Evolutionary conservation across 2,888 invertebrate species (phyloP), one percentile per base, ranked within the genome.

Genomic region (Pecten maximus): DNA sequence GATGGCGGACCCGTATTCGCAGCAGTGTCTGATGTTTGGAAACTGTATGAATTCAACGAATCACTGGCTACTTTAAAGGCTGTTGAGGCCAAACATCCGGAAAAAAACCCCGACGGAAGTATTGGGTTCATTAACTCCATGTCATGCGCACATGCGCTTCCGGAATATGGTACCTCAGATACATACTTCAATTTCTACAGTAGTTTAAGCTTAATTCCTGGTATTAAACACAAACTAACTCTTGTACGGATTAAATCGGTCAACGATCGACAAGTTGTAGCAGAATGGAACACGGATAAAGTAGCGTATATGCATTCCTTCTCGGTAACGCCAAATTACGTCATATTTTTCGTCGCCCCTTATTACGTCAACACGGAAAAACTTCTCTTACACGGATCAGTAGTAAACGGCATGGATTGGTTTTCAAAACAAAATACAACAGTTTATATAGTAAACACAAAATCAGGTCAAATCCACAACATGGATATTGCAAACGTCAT

Each of bases 301-400:
- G 91, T 94, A 15, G 94, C 95, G 0, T 96, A 96, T 89, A 95
- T 96, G 95, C 96, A 96, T 90, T 95, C 95, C 0, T 95, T 96
- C 90, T 95, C 94, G 0, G 93, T 94, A 0, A 95, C 96, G 0
- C 89, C 93, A 88, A 92, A 94, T 44, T 95, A 95, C 91, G 95
- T 94, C 10, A 91, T 96, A 16, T 88, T 96, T 12, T 93, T 96
- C 40, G 94, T 94, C 28, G 93, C 93, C 86, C 96, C 96, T 3
- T 93, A 95, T 88, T 95, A 93, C 90, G 93, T 96, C 40, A 93
- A 95, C 89, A 91, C 94, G 1, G n/a, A 90, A 10, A 93, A 94
- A 88, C 93, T 95, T 92, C 87, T 95, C 40, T 88, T 90, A 23
- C 92, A 93, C 12, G 93, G 92, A 2, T 89, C 93, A 44, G 94